Conservation (phyloP, 2,888 invertebrate species). For the Arrhopalites spinosus region DNA sequence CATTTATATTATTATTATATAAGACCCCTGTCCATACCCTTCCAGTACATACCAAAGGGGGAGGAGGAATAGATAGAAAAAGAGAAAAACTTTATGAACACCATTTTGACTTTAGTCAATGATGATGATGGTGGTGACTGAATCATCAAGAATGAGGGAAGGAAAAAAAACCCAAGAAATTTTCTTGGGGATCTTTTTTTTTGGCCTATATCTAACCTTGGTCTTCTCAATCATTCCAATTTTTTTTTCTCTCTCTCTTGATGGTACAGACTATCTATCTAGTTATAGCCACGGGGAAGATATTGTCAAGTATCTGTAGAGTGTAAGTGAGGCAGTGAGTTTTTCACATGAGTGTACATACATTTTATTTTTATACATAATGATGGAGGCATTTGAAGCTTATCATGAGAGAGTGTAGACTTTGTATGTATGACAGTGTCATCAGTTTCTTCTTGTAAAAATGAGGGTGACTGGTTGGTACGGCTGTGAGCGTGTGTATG, state of each 20-base stretch:
- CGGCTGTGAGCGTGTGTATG: neutral
- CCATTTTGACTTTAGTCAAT: neutral
- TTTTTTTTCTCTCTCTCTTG: neutral
- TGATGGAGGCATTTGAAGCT: no score
- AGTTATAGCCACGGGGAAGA: neutral
- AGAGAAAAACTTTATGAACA: neutral
- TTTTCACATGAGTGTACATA: no score
- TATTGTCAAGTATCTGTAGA: neutral
- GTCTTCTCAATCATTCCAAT: neutral
- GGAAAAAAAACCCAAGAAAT: neutral
- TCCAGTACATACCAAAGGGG: no score
- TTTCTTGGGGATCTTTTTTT: neutral
- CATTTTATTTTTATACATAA: no score
- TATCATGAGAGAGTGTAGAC: neutral
- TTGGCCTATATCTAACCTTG: neutral
- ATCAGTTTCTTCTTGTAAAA: conserved; percentile 11
- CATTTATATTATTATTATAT: no score
- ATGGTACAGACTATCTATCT: neutral
- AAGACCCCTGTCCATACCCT: no score
- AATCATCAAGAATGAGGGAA: neutral
- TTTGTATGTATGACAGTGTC: conserved; percentile 10
- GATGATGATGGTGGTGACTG: no score
- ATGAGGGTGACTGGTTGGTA: conserved; percentile 18
- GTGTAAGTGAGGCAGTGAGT: neutral
- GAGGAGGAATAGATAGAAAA: no score